Evolutionary conservation across 2,888 invertebrate species (phyloP).

Genomic region (Drosophila ustulata): DNA sequence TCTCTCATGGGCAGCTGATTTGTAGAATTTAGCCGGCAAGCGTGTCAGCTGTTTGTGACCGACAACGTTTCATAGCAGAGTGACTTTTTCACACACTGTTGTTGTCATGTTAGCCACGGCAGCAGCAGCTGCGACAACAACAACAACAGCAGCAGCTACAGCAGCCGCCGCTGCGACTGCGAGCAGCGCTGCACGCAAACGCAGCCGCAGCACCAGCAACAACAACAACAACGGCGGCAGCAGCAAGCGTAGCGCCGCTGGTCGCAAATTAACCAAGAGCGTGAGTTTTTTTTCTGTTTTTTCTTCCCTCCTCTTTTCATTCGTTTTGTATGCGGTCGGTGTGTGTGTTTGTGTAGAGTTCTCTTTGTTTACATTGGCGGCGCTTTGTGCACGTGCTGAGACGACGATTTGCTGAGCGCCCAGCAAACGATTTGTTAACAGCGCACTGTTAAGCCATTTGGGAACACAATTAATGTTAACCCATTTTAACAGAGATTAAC

Average conservation of each 20-base stretch:
- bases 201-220: slow-evolving; percentile 74
- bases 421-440: slow-evolving; percentile 61
- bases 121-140: slow-evolving; percentile 17
- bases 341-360: slow-evolving; percentile 39
- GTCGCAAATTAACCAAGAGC: slow-evolving; percentile 76
- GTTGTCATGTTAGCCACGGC: slow-evolving; percentile 78
- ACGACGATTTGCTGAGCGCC: slow-evolving; percentile 60
- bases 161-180: slow-evolving; percentile 51
- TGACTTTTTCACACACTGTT: slow-evolving; percentile 45
- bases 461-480: slow-evolving; percentile 35
- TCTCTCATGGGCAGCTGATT: slow-evolving; percentile 76
- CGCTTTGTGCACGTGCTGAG: slow-evolving; percentile 61
- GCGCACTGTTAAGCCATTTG: slow-evolving; percentile 47
- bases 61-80: slow-evolving; percentile 24
- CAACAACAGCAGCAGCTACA: slow-evolving; percentile 50
- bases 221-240: slow-evolving; percentile 49
- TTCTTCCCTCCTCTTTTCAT: slow-evolving; percentile 30
- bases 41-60: slow-evolving; percentile 72
- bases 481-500: slow-evolving; percentile 36
- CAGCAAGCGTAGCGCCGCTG: slow-evolving; percentile 65
- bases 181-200: slow-evolving; percentile 65
- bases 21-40: slow-evolving; percentile 76
- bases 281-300: slow-evolving; percentile 64
- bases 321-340: slow-evolving; percentile 19
- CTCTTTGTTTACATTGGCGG: slow-evolving; percentile 69